These are phyloP conservation scores for Dusona sp. DNA, from an alignment of 2,888 invertebrate genomes.

Conservation along the genomic window DNA sequence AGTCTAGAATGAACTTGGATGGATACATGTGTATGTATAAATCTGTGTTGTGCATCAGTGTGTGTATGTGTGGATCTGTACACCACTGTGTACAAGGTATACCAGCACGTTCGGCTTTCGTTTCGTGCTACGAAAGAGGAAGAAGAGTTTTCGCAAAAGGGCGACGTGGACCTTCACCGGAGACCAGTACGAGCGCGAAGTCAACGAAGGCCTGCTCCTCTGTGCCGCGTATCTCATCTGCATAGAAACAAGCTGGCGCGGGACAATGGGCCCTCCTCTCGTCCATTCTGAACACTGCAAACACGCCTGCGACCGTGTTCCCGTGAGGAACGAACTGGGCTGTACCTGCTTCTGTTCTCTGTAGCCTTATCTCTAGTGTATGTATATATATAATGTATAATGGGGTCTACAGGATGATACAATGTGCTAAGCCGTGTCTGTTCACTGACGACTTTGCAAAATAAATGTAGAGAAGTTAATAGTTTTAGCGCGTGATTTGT, in stretches of 20 bases:
- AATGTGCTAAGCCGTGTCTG: conserved; percentile 39
- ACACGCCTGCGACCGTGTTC: conserved; percentile 80
- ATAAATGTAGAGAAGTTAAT: conserved; percentile 26
- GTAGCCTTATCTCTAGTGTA: neutral
- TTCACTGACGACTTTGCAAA: conserved; percentile 24
- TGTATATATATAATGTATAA: conserved; percentile 6
- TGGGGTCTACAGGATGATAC: conserved; percentile 52
- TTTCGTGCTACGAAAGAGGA: conserved; percentile 52
- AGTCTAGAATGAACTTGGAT: conserved; percentile 48
- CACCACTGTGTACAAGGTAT: conserved; percentile 15
- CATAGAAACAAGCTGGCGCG: conserved; percentile 83
- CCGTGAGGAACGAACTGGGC: conserved; percentile 77
- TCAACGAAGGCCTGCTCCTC: conserved; percentile 68
- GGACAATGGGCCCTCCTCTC: conserved; percentile 82
- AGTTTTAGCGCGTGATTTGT: conserved; percentile 3
- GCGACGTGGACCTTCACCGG: conserved; percentile 52
- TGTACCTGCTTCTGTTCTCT: conserved; percentile 69
- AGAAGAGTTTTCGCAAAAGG: conserved; percentile 56
- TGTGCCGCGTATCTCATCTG: conserved; percentile 81
- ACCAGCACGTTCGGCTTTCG: conserved; percentile 53
- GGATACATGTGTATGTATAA: conserved; percentile 23
- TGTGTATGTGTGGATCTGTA: neutral
- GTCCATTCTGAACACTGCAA: conserved; percentile 81
- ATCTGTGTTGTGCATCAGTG: neutral
- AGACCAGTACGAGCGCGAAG: conserved; percentile 68